Evolutionary conservation across 2,113 vertebrate species (phyloP), one percentile per base, ranked within the genome.

Genomic region (Callionymus lyra): DNA sequence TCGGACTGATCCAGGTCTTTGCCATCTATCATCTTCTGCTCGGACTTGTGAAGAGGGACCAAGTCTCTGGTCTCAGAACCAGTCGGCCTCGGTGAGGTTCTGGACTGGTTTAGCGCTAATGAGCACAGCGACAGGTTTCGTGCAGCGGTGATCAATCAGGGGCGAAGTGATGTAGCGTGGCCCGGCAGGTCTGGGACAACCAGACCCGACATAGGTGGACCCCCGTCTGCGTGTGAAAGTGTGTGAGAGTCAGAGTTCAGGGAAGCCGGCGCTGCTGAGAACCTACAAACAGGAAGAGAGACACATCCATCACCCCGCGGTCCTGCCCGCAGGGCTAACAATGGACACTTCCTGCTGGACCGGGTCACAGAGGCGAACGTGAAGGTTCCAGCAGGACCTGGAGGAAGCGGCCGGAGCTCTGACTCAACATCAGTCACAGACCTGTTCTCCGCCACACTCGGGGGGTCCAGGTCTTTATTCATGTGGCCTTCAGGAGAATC

Each of bases 201-300:
- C n/a, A n/a, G n/a, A n/a, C n/a, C n/a, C n/a, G n/a, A n/a, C n/a
- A n/a, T n/a, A 10, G 12, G 33, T 34, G 34, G 21, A 27, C 21
- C 21, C 21, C 21, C 27, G 55, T 41, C 47, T 36, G 50, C 34
- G 56, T 33, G 50, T 21, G 38, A 39, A 50, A 19, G 49, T 16
- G 17, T 56, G 54, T 51, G 56, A 16, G 50, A 41, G 40, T 56
- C 45, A 11, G 48, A 63, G 56, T 55, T 66, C 70, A 70, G 75
- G 74, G 76, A 81, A 65, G 63, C 15, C 79, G 74, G 74, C 53
- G 59, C 84, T 86, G 87, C 83, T 92, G 91, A 89, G 91, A 96
- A 94, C 81, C 72, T 77, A 48, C 75, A 81, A 72, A 80, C 84
- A 93, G 91, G 89, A 98, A 92, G 82, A 68, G 49, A 59, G 82